Evolutionary conservation across 2,888 invertebrate genomes (phyloP).

Genomic region (Cephus rjabovi): DNA sequence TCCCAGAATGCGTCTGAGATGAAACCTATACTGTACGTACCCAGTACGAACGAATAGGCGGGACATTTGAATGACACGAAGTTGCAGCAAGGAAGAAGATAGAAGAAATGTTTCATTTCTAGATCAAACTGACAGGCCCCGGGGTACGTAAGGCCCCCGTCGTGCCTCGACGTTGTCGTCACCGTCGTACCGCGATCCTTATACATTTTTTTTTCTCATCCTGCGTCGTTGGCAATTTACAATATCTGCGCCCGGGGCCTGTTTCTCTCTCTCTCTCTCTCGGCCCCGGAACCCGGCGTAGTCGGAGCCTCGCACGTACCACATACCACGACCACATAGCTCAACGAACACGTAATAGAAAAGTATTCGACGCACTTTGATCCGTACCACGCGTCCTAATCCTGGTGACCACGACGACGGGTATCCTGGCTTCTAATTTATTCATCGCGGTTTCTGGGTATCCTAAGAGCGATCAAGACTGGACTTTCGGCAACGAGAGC

Average conservation of each 20-base stretch:
- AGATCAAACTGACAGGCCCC: background rate
- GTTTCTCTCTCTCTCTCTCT: background rate
- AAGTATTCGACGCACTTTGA: conserved; percentile 6
- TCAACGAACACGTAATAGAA: conserved; percentile 5
- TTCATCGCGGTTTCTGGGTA: background rate
- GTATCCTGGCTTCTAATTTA: background rate
- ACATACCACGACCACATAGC: conserved; percentile 6
- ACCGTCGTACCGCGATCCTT: background rate
- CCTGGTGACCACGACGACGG: background rate
- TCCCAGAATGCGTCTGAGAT: background rate
- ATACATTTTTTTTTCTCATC: background rate
- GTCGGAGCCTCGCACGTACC: background rate
- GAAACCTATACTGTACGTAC: background rate
- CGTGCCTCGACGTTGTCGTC: background rate
- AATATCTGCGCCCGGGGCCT: background rate
- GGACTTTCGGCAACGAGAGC: background rate
- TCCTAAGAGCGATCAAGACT: background rate
- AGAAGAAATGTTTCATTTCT: background rate
- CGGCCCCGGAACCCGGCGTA: background rate
- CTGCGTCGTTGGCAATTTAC: conserved; percentile 2
- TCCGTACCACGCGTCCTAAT: background rate
- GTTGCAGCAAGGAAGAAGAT: background rate
- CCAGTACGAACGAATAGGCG: background rate
- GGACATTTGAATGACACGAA: background rate
- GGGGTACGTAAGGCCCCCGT: background rate